Percentiles rank a stretch among this genome's conserved stretches.
phyloP scores from a whole-genome alignment of 2,797 vertebrate species.

The Periparus ater region DNA sequence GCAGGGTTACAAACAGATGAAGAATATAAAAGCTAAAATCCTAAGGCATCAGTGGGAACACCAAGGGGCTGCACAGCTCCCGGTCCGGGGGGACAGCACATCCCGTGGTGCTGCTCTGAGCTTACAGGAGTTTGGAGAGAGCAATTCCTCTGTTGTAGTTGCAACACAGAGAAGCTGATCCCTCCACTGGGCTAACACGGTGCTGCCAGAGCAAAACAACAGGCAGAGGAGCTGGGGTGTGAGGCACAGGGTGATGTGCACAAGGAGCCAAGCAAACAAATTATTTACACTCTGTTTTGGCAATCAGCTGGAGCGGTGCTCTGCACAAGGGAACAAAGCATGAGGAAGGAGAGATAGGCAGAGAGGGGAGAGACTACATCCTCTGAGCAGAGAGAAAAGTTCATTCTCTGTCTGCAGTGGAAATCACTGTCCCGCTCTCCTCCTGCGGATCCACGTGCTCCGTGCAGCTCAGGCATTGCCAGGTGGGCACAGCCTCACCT shows the following conservation, averaged over 20 bases:
- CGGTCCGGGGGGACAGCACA: fast-evolving
- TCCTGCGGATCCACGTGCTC: fast-evolving
- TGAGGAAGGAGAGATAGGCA: neutral
- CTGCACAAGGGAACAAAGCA: neutral
- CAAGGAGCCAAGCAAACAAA: conserved; percentile 38
- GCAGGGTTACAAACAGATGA: neutral
- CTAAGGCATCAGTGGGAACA: neutral
- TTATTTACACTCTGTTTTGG: conserved; percentile 37
- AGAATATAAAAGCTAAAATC: neutral
- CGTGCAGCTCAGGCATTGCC: fast-evolving
- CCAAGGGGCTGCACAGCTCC: neutral
- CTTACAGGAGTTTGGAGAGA: neutral
- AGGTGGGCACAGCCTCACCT: fast-evolving
- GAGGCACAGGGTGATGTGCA: conserved; percentile 1
- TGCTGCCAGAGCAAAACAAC: conserved; percentile 7
- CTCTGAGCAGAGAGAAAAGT: neutral
- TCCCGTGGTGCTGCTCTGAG: neutral
- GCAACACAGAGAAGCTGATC: neutral
- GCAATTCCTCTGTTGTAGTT: neutral
- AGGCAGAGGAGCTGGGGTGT: neutral
- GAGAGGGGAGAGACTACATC: neutral
- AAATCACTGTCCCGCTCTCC: neutral
- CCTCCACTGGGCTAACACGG: neutral
- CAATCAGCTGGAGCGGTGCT: neutral
- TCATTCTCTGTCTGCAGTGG: neutral